Evolutionary conservation across 2,113 vertebrate species (phyloP).

Genomic region (Channa maculata): DNA sequence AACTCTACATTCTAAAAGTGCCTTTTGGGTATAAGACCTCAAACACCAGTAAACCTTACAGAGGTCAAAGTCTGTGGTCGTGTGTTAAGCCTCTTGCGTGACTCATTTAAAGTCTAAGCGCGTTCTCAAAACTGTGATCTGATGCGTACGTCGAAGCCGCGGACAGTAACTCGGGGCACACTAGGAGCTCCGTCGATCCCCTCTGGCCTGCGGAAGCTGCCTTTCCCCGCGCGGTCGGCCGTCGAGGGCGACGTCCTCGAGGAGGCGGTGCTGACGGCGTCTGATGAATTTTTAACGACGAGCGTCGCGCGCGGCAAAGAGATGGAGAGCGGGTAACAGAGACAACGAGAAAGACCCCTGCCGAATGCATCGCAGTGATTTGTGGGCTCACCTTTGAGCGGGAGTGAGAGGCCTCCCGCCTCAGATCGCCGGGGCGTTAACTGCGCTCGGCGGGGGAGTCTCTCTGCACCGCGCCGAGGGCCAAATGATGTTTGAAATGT

Average conservation of each 20-base stretch:
- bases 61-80: slow-evolving; percentile 49
- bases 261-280: slow-evolving; percentile 75
- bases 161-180: slow-evolving; percentile 52
- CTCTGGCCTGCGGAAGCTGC: slow-evolving; percentile 62
- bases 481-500: slow-evolving; percentile 85
- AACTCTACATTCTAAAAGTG: slow-evolving; percentile 9
- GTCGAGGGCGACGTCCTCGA: slow-evolving; percentile 76
- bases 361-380: slow-evolving; percentile 79
- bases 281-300: slow-evolving; percentile 83
- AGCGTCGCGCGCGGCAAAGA: slow-evolving; percentile 42
- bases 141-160: slow-evolving; percentile 50
- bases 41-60: slow-evolving; percentile 24
- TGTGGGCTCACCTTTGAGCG: slow-evolving; percentile 80
- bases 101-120: slow-evolving; percentile 40
- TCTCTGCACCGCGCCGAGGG: slow-evolving; percentile 77
- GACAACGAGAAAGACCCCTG: slow-evolving; percentile 45
- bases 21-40: slow-evolving; percentile 26
- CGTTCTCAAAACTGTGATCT: slow-evolving; percentile 40
- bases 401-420: slow-evolving; percentile 60
- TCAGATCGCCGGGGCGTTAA: slow-evolving; percentile 77
- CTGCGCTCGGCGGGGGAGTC: slow-evolving; percentile 75
- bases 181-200: slow-evolving; percentile 63
- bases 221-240: slow-evolving; percentile 61
- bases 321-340: slow-evolving; percentile 33
- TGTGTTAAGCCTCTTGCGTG: slow-evolving; percentile 14